Evolutionary conservation across 2,888 invertebrate genomes (phyloP).

Genomic region (Scrobipalpa costella): DNA sequence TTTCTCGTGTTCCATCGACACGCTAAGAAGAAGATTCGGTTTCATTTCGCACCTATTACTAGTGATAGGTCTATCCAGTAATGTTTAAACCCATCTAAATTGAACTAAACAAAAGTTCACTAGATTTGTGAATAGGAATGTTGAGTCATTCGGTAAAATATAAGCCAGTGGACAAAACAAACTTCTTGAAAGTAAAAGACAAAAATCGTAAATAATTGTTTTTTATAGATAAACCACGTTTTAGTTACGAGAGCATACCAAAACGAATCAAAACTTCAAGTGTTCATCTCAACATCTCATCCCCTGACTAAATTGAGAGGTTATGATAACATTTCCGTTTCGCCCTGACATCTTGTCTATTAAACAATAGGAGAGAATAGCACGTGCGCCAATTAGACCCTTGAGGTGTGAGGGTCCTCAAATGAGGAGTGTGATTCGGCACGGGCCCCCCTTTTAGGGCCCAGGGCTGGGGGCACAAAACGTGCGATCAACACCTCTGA

Average conservation of each 20-base stretch:
- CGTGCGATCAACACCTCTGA: constrained; percentile 45
- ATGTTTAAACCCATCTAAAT: no score
- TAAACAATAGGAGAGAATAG: constrained; percentile 20
- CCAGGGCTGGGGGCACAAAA: constrained; percentile 38
- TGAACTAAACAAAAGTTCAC: no score
- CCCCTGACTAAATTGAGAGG: background rate
- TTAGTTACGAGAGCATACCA: background rate
- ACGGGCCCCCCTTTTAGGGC: constrained; percentile 52
- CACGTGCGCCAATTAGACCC: constrained; percentile 32
- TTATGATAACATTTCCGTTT: constrained; percentile 19
- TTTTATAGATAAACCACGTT: background rate
- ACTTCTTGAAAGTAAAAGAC: background rate
- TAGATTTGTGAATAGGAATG: no score
- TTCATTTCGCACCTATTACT: no score
- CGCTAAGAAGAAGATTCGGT: no score
- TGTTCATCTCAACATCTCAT: background rate
- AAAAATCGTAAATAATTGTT: background rate
- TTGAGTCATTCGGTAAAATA: no score
- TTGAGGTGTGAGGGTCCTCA: constrained; percentile 26
- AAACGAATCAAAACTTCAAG: background rate
- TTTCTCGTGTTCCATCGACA: no score
- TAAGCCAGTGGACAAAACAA: background rate
- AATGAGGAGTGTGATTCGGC: constrained; percentile 55
- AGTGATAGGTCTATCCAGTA: no score
- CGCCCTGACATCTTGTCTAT: constrained; percentile 30